Percentiles rank a stretch among this genome's conserved stretches.
Evolutionary conservation across 2,888 invertebrate species (phyloP).

Genomic region (Nephrotoma flavescens): DNA sequence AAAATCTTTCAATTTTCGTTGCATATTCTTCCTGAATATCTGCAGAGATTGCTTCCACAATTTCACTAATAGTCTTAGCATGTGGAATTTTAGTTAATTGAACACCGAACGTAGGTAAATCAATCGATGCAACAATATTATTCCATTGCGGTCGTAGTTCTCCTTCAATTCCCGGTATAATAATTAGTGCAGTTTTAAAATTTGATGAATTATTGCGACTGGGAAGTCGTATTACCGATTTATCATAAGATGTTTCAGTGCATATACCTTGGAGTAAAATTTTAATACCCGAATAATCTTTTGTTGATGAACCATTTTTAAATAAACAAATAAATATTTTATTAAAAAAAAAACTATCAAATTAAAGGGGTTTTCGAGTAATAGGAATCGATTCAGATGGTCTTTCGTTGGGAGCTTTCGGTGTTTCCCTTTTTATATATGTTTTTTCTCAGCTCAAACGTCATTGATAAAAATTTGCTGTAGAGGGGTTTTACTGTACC

Average conservation of each 20-base stretch:
- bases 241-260: slow-evolving; percentile 37
- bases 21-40: slow-evolving; percentile 22
- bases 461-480: too few species aligned
- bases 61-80: background rate
- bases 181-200: slow-evolving; percentile 27
- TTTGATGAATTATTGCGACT: slow-evolving; percentile 4
- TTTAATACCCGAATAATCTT: slow-evolving; percentile 34
- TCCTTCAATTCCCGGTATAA: slow-evolving; percentile 56
- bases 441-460: too few species aligned
- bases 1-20: slow-evolving; percentile 45
- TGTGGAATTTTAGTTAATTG: slow-evolving; percentile 16
- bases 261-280: slow-evolving; percentile 45
- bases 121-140: slow-evolving; percentile 20
- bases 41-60: background rate
- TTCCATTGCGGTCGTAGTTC: slow-evolving; percentile 35
- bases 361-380: too few species aligned
- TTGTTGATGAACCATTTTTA: slow-evolving; percentile 26
- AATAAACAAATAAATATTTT: too few species aligned
- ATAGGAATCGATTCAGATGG: too few species aligned
- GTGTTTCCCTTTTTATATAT: too few species aligned
- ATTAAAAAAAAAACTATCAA: too few species aligned
- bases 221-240: slow-evolving; percentile 32
- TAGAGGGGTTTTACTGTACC: too few species aligned
- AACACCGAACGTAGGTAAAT: slow-evolving; percentile 15
- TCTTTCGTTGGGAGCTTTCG: too few species aligned